Base-by-base conservation (phyloP, 2,888 invertebrate genomes). In the Eupeodes latifasciatus region DNA sequence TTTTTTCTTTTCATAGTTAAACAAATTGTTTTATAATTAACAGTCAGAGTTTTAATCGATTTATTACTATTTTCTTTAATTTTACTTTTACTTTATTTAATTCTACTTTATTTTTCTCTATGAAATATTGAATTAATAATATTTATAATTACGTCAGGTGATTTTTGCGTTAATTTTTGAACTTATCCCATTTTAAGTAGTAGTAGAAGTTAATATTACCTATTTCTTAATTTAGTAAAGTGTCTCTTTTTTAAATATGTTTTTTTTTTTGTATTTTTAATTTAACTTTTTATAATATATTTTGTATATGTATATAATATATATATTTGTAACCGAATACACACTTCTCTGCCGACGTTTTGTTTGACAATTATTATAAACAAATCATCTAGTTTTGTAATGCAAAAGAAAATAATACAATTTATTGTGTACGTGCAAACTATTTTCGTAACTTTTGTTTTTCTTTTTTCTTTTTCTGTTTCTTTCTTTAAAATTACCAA, bases 11-110 rank as follows among this genome's bases (percentile, higher is more conserved):
- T 67, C 85, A 85, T 81, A 88, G 89, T 91, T 91, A 91, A 91
- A 92, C 91, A 93, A 93, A 92, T 93, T 93, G 92, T 93, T 93
- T 93, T 93, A 93, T 93, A 93, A 93, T 93, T 93, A 93, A 93
- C 93, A 93, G 93, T 93, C 93, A 93, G 93, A 93, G 92, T 92
- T 91, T 91, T 90, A 90, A 89, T 89, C 88, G 92, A 91, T 91
- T 91, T 90, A 90, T 90, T 89, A 85, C 85, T 89, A 89, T 86
- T 89, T 89, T 85, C 16, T 81, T 85, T 88, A 69, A 80, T 71
- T 88, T 88, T 89, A 82, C 47, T 69, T 79, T 88, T 82, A 87
- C 89, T 91, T 91, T 90, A 90, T 90, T 91, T 91, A 90, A 91
- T 90, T 90, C 90, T 90, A 90, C 86, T 89, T 89, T 89, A 87